Evolutionary conservation across 2,888 invertebrate genomes (phyloP), one percentile per base, ranked within the genome.

Genomic region (Himalopsyche kuldschensis): DNA sequence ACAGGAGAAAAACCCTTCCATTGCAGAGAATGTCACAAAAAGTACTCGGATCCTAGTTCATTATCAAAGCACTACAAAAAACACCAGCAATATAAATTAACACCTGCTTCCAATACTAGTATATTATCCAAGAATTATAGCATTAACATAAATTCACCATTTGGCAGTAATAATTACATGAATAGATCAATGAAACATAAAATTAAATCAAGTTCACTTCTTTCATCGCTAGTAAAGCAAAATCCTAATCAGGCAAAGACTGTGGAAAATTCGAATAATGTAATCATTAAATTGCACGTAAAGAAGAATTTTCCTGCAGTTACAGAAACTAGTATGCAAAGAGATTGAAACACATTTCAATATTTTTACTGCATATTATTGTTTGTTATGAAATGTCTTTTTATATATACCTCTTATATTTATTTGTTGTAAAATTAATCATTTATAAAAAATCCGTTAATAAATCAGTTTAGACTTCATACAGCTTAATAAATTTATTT

Each of bases 1-100:
- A 75, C 82, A 2, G 79, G 79, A 79, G 82, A 82, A 32, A 82
- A 75, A 27, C 79, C 48, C 8, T 82, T 79, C 17, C 75, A 75
- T 35, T 82, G 82, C 41, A 31, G 46, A 10, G 47, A 15, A 20
- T 82, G 82, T 31, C 46, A 32, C 8, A 82, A 79, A 35, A 46
- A 55, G 75, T 82, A 79, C 48, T 47, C 75, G 1, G 79, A 82
- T 75, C 31, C 79, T 17, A 82, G 82, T 55, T 82, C 82, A 11
- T 47, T 82, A 41, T 82, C 79, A 2, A 82, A 79, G 75, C 82
- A 82, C 35, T 41, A 10, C 15, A 82, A 79, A 48, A 46, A 24
- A 31, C 82, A 82, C 24, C 31, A 24, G n/a, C 24, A 76, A 30
- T 55, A 24, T 24, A 55, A 55, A n/a, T 15, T 24, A 24, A 3